Evolutionary conservation across 1,140 invertebrate genomes (phyloP).

Genomic region (Drosophila fuyamai): DNA sequence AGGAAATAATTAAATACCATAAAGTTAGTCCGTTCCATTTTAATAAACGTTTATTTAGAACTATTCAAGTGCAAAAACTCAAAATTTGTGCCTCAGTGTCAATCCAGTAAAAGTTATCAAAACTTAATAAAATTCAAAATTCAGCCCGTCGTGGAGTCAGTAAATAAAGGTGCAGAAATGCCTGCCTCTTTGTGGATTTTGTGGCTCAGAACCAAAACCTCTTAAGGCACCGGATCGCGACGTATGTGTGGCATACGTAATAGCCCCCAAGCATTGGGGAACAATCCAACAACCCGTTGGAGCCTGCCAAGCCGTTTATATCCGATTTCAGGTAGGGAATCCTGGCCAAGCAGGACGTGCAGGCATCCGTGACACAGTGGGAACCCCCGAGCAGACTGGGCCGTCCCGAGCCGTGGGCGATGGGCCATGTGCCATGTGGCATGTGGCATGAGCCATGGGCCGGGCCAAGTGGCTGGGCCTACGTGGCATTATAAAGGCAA

Average conservation of each 20-base stretch:
- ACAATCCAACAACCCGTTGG: constrained; percentile 10
- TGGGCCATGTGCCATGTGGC: constrained; percentile 29
- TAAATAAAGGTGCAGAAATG: constrained; percentile 17
- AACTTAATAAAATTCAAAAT: neutral
- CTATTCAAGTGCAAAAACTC: no score
- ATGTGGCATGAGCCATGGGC: constrained; percentile 29
- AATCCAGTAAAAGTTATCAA: neutral
- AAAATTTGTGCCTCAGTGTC: no score
- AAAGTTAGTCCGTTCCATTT: no score
- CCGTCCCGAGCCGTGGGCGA: constrained; percentile 20
- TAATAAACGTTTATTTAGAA: no score
- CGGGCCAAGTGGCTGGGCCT: constrained; percentile 48
- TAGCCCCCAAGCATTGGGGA: constrained; percentile 16
- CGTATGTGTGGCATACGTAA: constrained; percentile 21
- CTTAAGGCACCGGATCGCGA: constrained; percentile 8
- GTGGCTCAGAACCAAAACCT: neutral
- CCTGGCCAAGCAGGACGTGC: constrained; percentile 51
- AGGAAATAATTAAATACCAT: no score
- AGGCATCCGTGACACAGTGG: constrained; percentile 51
- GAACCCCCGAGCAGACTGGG: constrained; percentile 23
- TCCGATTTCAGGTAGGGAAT: constrained; percentile 49
- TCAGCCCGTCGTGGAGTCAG: constrained; percentile 1
- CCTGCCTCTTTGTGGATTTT: constrained; percentile 10
- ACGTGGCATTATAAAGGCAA: constrained; percentile 81
- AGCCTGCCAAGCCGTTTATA: constrained; percentile 47